These are phyloP conservation scores for Petrolisthes cinctipes DNA, from an alignment of 2,888 invertebrate genomes.

Conservation along the genomic window DNA sequence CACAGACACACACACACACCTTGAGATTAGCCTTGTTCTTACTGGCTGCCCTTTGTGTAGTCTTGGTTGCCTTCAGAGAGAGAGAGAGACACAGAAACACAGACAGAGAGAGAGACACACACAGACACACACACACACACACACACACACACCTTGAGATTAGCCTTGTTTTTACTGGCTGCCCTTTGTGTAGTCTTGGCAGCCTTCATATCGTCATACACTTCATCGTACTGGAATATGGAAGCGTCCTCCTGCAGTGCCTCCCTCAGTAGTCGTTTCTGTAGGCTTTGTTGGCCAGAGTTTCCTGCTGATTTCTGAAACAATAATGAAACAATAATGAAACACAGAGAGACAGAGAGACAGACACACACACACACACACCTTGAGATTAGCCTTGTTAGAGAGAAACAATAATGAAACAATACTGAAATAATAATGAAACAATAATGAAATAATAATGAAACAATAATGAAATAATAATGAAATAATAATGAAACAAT, in stretches of 20 bases:
- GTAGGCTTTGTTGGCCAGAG: conserved; percentile 60
- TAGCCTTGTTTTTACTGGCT: neutral
- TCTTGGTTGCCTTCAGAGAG: neutral
- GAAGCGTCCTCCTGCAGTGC: conserved; percentile 92
- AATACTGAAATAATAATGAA: too few relatives aligned
- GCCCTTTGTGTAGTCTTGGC: conserved; percentile 30
- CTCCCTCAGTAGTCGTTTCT: conserved; percentile 69
- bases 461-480: too few relatives aligned
- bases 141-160: neutral
- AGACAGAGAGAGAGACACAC: neutral
- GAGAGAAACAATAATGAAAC: too few relatives aligned
- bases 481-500: too few relatives aligned
- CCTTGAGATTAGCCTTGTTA: too few relatives aligned
- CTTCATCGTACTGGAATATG: conserved; percentile 77
- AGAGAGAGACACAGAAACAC: conserved; percentile 14
- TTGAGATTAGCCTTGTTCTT: too few relatives aligned
- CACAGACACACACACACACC: too few relatives aligned
- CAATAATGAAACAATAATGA: neutral
- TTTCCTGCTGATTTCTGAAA: conserved; percentile 61
- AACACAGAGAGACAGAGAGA: too few relatives aligned
- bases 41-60: neutral
- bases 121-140: conserved; percentile 17
- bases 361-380: too few relatives aligned
- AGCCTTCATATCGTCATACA: conserved; percentile 63
- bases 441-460: too few relatives aligned